Evolutionary conservation across 2,888 invertebrate genomes (phyloP), one percentile per base, ranked within the genome.

Genomic region (Tenthredo livida): DNA sequence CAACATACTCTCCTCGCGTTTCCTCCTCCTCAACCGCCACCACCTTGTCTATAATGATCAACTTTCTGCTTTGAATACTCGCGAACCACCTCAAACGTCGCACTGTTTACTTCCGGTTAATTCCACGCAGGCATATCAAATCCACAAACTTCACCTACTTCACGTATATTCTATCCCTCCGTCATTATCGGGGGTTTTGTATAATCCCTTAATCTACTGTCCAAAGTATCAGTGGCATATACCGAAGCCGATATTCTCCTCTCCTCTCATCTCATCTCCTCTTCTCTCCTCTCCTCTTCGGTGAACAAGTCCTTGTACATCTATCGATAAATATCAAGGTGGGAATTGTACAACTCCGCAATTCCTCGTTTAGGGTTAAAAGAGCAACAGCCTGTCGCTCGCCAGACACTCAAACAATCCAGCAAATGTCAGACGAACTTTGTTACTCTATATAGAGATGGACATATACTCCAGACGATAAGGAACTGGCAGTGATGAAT

Each of bases 381-480:
- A n/a, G 77, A 77, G 80, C 80, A 80, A 80, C 80, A 80, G 80
- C 25, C 61, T 80, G 80, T 33, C 61, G 58, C 12, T 73, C 12
- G 73, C 21, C n/a, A 15, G 73, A 70, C 67, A 67, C 67, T 33
- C 5, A 6, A 43, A 43, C 73, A 25, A 73, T 25, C 21, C 73
- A 37, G 73, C 9, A 43, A 73, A 43, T 21, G 3, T 12, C 21
- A 43, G 0, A 70, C n/a, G 10, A 61, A 61, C 61, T 61, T 61
- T 61, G 61, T 25, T 33, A 17, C 67, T 61, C 1, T 12, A 61
- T 12, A 10, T 12, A 25, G 0, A 25, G 2, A 25, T 25, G 3
- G 9, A 33, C 6, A 15, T 33, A 17, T 33, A 47, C 15, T 47
- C 47, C 15, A 17, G 15, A 67, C 25, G 12, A 67, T 25, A 7